Evolutionary conservation across 2,888 invertebrate genomes (phyloP).

Genomic region (Cremastinae sp.): DNA sequence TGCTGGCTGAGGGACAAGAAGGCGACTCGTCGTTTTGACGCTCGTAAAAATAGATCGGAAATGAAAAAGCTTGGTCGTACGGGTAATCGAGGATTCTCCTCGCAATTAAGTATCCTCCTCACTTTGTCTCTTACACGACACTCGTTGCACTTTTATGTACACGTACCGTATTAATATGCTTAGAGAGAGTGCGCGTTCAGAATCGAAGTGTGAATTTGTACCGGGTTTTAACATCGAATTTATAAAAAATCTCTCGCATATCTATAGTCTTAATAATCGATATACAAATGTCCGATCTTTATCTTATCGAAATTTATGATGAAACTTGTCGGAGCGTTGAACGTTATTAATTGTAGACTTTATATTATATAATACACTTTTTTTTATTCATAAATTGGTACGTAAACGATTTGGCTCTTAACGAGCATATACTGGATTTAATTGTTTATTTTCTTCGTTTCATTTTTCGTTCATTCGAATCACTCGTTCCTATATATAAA

Average conservation of each 20-base stretch:
- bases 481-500: constrained; percentile 6
- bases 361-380: constrained; percentile 35
- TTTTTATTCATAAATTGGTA: constrained; percentile 39
- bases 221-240: constrained; percentile 50
- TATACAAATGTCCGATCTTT: constrained; percentile 36
- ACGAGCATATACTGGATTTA: not conserved
- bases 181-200: constrained; percentile 9
- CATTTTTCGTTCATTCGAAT: not conserved
- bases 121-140: constrained; percentile 2
- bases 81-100: constrained; percentile 9
- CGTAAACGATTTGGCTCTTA: constrained; percentile 24
- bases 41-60: constrained; percentile 14
- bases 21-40: constrained; percentile 14
- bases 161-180: constrained; percentile 11
- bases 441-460: not conserved
- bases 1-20: constrained; percentile 2
- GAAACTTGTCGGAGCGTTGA: no score
- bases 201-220: constrained; percentile 56
- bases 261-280: constrained; percentile 44
- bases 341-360: constrained; percentile 15
- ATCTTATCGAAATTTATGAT: constrained; percentile 14
- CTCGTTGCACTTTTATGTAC: constrained; percentile 13
- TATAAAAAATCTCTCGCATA: constrained; percentile 56
- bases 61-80: constrained; percentile 44
- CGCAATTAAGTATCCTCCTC: constrained; percentile 12